phyloP scores from a whole-genome alignment of 2,113 vertebrate species.

The Fulica atra region DNA sequence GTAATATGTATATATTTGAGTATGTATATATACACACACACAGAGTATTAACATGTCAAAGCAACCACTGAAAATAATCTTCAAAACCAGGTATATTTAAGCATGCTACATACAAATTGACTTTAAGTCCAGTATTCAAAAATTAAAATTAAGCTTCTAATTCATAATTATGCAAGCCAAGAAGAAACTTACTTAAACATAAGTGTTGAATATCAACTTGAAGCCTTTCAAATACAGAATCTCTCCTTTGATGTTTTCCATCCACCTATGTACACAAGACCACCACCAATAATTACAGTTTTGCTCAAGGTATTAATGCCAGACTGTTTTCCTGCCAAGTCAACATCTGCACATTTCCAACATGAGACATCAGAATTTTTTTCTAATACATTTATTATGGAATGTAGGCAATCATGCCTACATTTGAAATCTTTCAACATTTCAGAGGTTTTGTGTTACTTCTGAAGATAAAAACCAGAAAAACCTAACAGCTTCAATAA shows the following conservation, averaged over 20 bases:
- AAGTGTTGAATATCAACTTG: constrained; percentile 96
- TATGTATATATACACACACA: neutral
- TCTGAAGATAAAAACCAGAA: neutral
- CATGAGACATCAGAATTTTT: neutral
- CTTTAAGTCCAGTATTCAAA: neutral
- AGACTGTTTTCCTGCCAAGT: neutral
- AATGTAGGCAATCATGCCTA: neutral
- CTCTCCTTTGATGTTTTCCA: constrained; percentile 86
- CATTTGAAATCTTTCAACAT: neutral
- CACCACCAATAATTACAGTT: neutral
- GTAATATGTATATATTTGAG: neutral
- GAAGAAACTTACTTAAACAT: constrained; percentile 85
- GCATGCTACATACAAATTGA: neutral
- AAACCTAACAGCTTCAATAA: neutral
- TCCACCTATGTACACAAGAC: constrained; percentile 83
- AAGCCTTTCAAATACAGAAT: constrained; percentile 87
- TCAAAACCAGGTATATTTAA: neutral
- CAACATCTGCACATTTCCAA: neutral
- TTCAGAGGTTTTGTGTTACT: neutral
- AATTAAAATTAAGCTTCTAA: neutral
- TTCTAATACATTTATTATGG: neutral
- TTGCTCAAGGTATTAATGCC: neutral
- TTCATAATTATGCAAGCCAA: neutral
- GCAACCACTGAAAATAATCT: neutral
- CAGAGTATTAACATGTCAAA: neutral